Evolutionary conservation across 2,797 vertebrate genomes (phyloP).

Genomic region (Phalloptychus januarius): DNA sequence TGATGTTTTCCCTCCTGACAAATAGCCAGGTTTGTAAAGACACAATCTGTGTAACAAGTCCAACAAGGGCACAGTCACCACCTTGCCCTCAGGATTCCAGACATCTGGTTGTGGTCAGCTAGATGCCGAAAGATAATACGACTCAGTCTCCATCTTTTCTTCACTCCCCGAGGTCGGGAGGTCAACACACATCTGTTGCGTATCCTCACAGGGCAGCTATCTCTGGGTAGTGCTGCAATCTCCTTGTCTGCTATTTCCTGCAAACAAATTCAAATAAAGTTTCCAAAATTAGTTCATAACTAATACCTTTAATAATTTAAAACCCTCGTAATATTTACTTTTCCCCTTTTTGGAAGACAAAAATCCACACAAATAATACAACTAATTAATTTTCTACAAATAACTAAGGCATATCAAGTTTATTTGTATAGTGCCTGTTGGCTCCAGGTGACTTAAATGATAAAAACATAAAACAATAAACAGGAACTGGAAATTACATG

Average conservation of each 20-base stretch:
- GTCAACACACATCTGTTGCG: slow-evolving; percentile 93
- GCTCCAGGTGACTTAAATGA: background rate
- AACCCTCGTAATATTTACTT: background rate
- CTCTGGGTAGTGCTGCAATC: slow-evolving; percentile 88
- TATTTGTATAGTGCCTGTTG: background rate
- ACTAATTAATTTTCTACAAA: background rate
- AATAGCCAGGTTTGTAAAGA: background rate
- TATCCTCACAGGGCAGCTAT: slow-evolving; percentile 93
- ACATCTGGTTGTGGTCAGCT: slow-evolving; percentile 92
- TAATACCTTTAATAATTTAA: background rate
- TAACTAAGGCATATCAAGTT: background rate
- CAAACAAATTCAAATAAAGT: background rate
- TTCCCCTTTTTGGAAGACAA: background rate
- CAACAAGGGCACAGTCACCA: slow-evolving; percentile 80
- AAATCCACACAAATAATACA: background rate
- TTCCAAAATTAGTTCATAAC: background rate
- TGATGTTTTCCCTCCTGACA: background rate
- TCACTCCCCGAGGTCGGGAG: slow-evolving; percentile 91
- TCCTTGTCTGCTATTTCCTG: slow-evolving; percentile 92
- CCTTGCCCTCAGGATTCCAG: slow-evolving; percentile 90
- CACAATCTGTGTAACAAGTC: background rate
- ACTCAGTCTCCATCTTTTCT: slow-evolving; percentile 91
- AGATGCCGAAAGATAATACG: slow-evolving; percentile 94
- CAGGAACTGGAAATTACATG: background rate
- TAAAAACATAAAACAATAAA: background rate